phyloP scores from a whole-genome alignment of 64 coral and sea anemone genomes.

The Trachythela sp. region DNA sequence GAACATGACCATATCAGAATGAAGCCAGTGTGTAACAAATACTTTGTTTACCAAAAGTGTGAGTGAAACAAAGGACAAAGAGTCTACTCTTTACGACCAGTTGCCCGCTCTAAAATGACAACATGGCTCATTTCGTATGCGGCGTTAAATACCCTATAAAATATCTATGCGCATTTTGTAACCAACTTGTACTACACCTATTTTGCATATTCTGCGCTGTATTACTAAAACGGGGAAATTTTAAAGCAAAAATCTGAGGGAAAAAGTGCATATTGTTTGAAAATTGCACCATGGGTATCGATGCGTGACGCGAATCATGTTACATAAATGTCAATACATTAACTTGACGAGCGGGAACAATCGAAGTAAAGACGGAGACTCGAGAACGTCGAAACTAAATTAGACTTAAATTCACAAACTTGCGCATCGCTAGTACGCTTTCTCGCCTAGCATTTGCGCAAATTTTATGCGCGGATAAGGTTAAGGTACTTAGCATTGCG shows the following conservation, averaged over 20 bases:
- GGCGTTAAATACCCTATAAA: background rate
- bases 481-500: background rate
- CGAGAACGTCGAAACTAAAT: background rate
- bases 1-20: background rate
- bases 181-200: background rate
- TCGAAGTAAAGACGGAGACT: background rate
- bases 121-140: background rate
- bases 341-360: background rate
- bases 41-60: conserved; percentile 9
- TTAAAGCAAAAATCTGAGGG: background rate
- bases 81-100: background rate
- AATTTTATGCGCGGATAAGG: background rate
- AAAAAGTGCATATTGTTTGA: background rate
- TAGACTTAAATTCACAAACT: background rate
- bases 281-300: background rate
- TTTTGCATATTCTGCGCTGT: background rate
- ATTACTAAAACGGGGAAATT: background rate
- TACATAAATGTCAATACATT: background rate
- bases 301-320: background rate
- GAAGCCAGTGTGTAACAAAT: background rate
- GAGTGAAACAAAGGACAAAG: background rate
- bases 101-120: background rate
- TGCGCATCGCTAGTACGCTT: background rate
- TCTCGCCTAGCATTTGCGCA: background rate
- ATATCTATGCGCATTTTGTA: background rate